These are phyloP conservation scores for Danaus plexippus DNA, from an alignment of 1,140 invertebrate species.

Conservation along the genomic window DNA sequence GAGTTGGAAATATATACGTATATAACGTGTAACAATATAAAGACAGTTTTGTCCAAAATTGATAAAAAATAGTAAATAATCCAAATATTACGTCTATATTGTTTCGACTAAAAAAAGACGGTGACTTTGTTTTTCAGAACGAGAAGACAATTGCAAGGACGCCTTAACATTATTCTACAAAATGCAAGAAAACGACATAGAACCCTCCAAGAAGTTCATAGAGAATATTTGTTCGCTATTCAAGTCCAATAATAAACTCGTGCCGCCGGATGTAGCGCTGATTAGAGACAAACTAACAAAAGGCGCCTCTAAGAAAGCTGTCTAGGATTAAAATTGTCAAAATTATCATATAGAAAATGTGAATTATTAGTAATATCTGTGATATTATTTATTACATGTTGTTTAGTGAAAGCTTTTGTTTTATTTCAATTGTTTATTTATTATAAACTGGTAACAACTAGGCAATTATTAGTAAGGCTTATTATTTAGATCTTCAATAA, in stretches of 20 bases:
- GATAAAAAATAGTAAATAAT: background rate
- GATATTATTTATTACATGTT: constrained; percentile 35
- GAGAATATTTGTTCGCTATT: constrained; percentile 43
- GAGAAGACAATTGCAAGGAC: constrained; percentile 52
- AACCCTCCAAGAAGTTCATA: constrained; percentile 51
- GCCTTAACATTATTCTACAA: constrained; percentile 56
- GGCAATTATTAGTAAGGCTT: constrained; percentile 26
- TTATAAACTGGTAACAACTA: too few relatives aligned
- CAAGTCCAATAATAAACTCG: constrained; percentile 47
- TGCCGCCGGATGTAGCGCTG: constrained; percentile 42
- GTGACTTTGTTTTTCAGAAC: constrained; percentile 50
- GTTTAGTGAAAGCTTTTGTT: constrained; percentile 29
- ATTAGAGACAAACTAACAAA: constrained; percentile 37
- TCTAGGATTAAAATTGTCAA: constrained; percentile 13
- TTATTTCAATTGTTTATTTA: constrained; percentile 3
- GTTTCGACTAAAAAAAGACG: background rate
- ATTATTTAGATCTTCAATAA: constrained; percentile 56
- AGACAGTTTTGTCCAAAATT: background rate
- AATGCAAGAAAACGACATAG: constrained; percentile 61
- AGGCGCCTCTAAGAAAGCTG: constrained; percentile 6
- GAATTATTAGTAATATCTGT: constrained; percentile 32
- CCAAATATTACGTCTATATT: too few relatives aligned
- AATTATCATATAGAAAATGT: constrained; percentile 16
- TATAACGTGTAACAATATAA: background rate
- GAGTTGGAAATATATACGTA: constrained; percentile 35